These are phyloP conservation scores for Falco columbarius DNA, from an alignment of 2,797 vertebrate genomes.

Conservation along the genomic window DNA sequence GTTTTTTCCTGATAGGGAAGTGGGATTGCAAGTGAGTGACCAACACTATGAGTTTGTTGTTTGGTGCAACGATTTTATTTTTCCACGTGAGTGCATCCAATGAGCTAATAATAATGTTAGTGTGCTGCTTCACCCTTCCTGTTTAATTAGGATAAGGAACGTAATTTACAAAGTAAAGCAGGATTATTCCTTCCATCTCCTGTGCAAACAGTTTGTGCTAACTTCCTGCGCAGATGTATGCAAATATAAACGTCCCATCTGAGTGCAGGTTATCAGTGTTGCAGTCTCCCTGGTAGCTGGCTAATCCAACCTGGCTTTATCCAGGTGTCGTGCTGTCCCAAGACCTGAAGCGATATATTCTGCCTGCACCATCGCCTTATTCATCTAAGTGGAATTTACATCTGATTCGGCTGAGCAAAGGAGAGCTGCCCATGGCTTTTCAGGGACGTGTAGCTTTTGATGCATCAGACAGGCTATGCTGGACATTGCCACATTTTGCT, in stretches of 20 bases:
- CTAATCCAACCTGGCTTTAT: not conserved
- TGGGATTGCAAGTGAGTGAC: not conserved
- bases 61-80: not conserved
- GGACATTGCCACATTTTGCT: conserved; percentile 6
- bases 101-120: not conserved
- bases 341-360: not conserved
- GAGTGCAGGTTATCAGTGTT: not conserved
- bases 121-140: not conserved
- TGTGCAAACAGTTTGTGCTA: not conserved
- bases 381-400: not conserved
- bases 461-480: not conserved
- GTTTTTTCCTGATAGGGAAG: not conserved
- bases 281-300: not conserved
- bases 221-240: not conserved
- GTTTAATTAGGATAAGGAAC: not conserved
- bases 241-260: not conserved
- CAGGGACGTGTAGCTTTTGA: not conserved
- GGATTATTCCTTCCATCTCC: not conserved
- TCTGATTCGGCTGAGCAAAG: not conserved
- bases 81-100: not conserved
- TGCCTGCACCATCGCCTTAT: not conserved
- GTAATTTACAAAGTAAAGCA: not conserved
- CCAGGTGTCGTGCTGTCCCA: not conserved
- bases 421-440: conserved; percentile 12
- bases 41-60: not conserved